Evolutionary conservation across 1,140 invertebrate species (phyloP).

Genomic region (Chrysopa pallens): DNA sequence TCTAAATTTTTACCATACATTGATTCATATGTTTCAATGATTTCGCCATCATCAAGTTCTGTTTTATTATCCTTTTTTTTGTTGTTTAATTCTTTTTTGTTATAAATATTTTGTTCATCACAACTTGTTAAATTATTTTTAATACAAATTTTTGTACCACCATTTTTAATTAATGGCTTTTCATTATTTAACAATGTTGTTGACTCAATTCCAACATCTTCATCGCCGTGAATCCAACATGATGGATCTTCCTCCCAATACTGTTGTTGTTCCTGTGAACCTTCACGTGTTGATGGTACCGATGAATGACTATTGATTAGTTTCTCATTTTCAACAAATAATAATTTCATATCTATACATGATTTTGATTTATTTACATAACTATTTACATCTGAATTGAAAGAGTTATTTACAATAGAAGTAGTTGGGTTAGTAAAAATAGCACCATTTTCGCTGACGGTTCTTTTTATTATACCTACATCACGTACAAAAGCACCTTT

Average conservation of each 20-base stretch:
- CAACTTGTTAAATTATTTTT: background rate
- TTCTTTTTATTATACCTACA: background rate
- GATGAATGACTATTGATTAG: background rate
- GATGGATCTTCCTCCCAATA: constrained; percentile 12
- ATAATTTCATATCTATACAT: background rate
- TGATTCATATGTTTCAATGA: constrained; percentile 16
- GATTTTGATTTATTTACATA: background rate
- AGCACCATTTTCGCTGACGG: background rate
- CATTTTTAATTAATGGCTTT: background rate
- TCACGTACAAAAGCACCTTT: background rate
- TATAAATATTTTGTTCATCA: background rate
- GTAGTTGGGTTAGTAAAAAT: background rate
- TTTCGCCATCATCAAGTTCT: constrained; percentile 9
- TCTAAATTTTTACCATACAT: constrained; percentile 18
- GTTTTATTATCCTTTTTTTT: background rate
- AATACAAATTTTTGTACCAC: constrained; percentile 4
- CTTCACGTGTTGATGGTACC: background rate
- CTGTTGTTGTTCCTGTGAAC: background rate
- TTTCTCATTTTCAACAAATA: too few relatives aligned
- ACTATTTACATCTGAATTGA: background rate
- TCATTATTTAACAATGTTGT: background rate
- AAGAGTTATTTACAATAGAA: background rate
- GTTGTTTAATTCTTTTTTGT: background rate
- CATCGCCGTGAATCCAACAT: background rate
- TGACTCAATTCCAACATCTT: background rate